Conservation (phyloP, 2,113 vertebrate genomes). For the Zeus faber region DNA sequence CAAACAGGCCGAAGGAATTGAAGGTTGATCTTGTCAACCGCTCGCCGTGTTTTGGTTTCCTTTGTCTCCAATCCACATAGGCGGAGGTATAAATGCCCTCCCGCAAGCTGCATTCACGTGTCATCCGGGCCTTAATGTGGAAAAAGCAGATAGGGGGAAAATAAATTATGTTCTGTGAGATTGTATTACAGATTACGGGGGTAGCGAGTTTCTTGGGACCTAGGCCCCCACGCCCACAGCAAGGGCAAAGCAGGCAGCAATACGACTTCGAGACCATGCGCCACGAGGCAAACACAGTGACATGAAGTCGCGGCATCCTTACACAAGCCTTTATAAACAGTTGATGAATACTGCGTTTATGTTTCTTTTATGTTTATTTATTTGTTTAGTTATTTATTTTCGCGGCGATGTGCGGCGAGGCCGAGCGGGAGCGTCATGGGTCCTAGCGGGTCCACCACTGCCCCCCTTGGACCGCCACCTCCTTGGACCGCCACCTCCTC, state of each 20-base stretch:
- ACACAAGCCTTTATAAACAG: too few relatives aligned
- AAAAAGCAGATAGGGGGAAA: constrained; percentile 43
- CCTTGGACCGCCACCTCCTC: too few relatives aligned
- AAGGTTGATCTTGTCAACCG: constrained; percentile 30
- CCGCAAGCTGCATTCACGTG: constrained; percentile 30
- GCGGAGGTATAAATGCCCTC: constrained; percentile 24
- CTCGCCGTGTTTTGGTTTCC: constrained; percentile 26
- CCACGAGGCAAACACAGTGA: too few relatives aligned
- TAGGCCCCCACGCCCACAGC: constrained; percentile 30
- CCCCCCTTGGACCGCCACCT: too few relatives aligned
- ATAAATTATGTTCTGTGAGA: constrained; percentile 25
- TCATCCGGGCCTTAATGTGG: constrained; percentile 42
- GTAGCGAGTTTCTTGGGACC: constrained; percentile 21
- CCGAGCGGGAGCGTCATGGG: too few relatives aligned
- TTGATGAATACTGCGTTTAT: too few relatives aligned
- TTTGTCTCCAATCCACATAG: constrained; percentile 43
- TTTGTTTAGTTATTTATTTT: too few relatives aligned
- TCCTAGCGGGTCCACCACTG: too few relatives aligned
- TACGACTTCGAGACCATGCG: too few relatives aligned
- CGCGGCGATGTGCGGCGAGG: too few relatives aligned
- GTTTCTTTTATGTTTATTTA: too few relatives aligned
- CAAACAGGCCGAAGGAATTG: constrained; percentile 14
- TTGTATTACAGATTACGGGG: constrained; percentile 35
- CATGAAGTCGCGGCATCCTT: too few relatives aligned
- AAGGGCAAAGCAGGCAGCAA: constrained; percentile 24